phyloP scores from a whole-genome alignment of 2,888 invertebrate genomes.

The Lapara coniferarum region DNA sequence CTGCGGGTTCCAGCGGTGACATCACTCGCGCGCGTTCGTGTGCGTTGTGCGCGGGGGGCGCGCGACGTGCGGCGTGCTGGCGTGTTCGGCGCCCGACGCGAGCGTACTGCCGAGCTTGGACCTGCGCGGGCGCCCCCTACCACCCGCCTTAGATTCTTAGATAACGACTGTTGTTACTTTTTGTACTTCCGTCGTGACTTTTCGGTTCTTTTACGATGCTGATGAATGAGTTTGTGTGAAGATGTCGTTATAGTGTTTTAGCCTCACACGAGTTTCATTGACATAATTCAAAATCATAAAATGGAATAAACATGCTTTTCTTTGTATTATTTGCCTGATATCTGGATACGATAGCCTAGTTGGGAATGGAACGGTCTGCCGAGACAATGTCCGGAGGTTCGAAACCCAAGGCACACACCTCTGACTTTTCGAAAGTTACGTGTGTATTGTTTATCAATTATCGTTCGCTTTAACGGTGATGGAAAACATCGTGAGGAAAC shows the following conservation, averaged over 20 bases:
- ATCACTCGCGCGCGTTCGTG: conserved; percentile 66
- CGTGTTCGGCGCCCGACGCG: conserved; percentile 70
- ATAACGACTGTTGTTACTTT: conserved; percentile 53
- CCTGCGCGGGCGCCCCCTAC: conserved; percentile 57
- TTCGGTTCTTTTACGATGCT: conserved; percentile 32
- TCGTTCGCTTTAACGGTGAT: too few species aligned
- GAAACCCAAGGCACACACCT: too few species aligned
- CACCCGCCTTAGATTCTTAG: conserved; percentile 41
- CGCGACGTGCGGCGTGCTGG: conserved; percentile 64
- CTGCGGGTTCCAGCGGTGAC: conserved; percentile 59
- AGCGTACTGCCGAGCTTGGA: conserved; percentile 53
- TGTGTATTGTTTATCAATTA: too few species aligned
- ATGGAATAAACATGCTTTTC: neutral
- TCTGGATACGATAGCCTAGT: too few species aligned
- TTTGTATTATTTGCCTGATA: too few species aligned
- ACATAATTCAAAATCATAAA: neutral
- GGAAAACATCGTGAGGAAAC: too few species aligned
- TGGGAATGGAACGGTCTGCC: too few species aligned
- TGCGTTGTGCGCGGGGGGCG: conserved; percentile 41
- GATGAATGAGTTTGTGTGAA: conserved; percentile 34
- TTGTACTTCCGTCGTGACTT: conserved; percentile 50
- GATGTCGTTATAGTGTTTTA: conserved; percentile 26
- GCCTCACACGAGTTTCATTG: conserved; percentile 26
- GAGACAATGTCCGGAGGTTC: too few species aligned
- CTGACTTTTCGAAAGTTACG: too few species aligned